Evolutionary conservation across 2,113 vertebrate species (phyloP), one percentile per base, ranked within the genome.

Genomic region (Passer montanus): DNA sequence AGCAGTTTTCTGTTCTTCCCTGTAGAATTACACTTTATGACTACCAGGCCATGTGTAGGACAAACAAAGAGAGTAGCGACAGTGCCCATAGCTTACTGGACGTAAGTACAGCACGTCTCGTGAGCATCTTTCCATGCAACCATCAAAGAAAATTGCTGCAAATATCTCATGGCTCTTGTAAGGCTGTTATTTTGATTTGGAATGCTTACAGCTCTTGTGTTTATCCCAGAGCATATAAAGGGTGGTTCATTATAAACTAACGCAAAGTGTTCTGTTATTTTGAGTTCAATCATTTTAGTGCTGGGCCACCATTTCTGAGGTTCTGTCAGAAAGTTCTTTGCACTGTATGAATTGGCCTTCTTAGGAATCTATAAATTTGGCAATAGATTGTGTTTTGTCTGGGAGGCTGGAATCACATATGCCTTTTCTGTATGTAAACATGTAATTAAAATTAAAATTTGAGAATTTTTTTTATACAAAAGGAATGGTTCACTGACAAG

Each of bases 1-100:
- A 97, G 87, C 69, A 84, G 53, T 97, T 96, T 97, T 96, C 91
- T 60, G 94, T 95, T 95, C 89, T 97, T 81, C 83, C 96, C 74
- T 76, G 10, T 92, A 99, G 99, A 97, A 99, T 99, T 89, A 99
- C 98, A 31, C 98, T 99, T 64, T 99, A 99, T 95, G 99, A 99
- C 98, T 99, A 99, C 97, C 99, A 99, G 94, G 99, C 99, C 97
- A 98, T 99, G 95, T 99, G 99, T 82, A 98, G 98, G 97, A 99
- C 99, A 93, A 99, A 97, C 95, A 98, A 99, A 86, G 99, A 99
- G 89, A 99, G 99, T 77, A 99, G 99, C 39, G 99, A 98, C 92
- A 98, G 99, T 56, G 99, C 99, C 94, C 98, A 98, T 84, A 98
- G 97, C 81, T 98, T 99, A 55, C 93, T 99, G 95, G 99, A 99